phyloP scores from a whole-genome alignment of 2,888 invertebrate species.

The Andrena bicolor region DNA sequence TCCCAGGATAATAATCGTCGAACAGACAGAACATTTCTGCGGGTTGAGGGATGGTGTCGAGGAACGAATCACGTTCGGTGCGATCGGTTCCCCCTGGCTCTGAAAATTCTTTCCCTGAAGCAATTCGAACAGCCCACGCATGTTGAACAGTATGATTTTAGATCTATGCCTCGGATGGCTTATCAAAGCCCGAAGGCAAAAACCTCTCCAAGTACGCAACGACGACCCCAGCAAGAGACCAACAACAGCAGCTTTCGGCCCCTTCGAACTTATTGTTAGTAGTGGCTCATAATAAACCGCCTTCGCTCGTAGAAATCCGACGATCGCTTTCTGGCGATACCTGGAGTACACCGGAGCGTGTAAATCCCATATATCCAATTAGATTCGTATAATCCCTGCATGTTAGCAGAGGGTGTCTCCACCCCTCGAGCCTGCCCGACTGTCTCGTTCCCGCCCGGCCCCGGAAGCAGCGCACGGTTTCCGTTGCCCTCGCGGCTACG shows the following conservation, averaged over 20 bases:
- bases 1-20: conserved; percentile 35
- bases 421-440: conserved; percentile 61
- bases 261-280: conserved; percentile 23
- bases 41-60: background rate
- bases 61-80: too few species aligned
- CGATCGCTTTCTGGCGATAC: conserved; percentile 70
- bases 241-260: conserved; percentile 2
- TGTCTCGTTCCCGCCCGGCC: conserved; percentile 53
- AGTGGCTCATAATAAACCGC: conserved; percentile 46
- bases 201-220: background rate
- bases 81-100: too few species aligned
- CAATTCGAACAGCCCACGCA: background rate
- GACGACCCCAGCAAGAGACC: background rate
- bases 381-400: conserved; percentile 82
- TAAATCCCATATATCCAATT: conserved; percentile 83
- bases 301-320: conserved; percentile 58
- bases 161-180: too few species aligned
- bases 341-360: conserved; percentile 70
- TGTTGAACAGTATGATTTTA: too few species aligned
- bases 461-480: conserved; percentile 21
- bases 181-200: background rate
- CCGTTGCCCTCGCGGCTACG: conserved; percentile 51
- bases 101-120: background rate
- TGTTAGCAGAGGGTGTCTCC: conserved; percentile 75
- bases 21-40: background rate